Evolutionary conservation across 2,797 vertebrate species (phyloP).

Genomic region (Macrochelys suwanniensis): DNA sequence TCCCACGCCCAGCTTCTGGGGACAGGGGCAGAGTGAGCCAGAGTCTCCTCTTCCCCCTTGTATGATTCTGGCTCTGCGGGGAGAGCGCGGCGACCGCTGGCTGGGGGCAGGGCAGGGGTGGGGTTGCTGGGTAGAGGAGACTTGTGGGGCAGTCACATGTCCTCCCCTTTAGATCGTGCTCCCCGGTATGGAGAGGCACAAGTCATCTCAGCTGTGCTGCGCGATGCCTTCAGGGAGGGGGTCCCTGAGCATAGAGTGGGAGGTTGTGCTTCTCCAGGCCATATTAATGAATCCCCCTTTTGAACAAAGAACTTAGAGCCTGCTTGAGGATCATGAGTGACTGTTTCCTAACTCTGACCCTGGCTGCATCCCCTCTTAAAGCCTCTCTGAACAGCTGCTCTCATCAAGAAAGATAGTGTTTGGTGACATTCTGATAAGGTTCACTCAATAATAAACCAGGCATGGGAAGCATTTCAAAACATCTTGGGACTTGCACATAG

Average conservation of each 20-base stretch:
- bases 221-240: neutral
- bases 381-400: neutral
- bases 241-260: rapidly evolving
- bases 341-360: neutral
- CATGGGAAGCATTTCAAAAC: neutral
- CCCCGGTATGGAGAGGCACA: no score
- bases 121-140: no score
- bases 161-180: no score
- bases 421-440: rapidly evolving
- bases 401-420: neutral
- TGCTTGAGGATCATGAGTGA: rapidly evolving
- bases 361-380: neutral
- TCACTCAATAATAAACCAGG: neutral
- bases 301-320: neutral
- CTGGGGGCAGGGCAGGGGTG: no score
- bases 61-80: no score
- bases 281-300: neutral
- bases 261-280: neutral
- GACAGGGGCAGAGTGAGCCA: no score
- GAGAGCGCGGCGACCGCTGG: no score
- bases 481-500: neutral
- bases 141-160: no score
- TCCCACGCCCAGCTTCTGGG: no score
- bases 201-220: neutral
- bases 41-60: no score